Evolutionary conservation across 2,797 vertebrate species (phyloP).

Genomic region (Peromyscus attwateri): DNA sequence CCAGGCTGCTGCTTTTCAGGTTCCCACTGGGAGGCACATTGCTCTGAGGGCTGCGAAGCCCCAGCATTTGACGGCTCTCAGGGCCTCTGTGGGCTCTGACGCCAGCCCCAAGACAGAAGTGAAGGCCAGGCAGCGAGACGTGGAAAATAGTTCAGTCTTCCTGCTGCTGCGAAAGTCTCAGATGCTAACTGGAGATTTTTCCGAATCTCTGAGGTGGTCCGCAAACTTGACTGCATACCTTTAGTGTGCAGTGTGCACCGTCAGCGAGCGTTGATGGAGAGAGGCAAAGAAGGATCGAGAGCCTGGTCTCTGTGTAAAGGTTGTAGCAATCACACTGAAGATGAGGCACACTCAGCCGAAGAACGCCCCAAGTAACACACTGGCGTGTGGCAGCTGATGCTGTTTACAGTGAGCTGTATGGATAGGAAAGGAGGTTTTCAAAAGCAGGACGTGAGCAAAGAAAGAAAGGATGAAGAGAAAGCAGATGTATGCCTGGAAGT

Average conservation of each 20-base stretch:
- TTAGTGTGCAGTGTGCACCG: background rate
- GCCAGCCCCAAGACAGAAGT: background rate
- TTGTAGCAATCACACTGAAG: background rate
- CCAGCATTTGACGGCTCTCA: rapidly evolving
- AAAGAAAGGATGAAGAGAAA: background rate
- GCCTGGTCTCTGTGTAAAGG: background rate
- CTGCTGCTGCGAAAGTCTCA: background rate
- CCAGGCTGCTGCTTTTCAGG: background rate
- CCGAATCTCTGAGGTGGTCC: background rate
- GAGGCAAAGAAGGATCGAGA: background rate
- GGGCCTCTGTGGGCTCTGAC: background rate
- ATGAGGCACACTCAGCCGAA: background rate
- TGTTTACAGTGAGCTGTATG: background rate
- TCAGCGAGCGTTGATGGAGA: background rate
- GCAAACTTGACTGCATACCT: background rate
- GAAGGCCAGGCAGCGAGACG: background rate
- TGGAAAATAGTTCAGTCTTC: background rate
- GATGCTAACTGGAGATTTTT: background rate
- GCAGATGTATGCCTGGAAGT: rapidly evolving
- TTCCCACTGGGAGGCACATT: background rate
- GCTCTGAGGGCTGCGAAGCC: background rate
- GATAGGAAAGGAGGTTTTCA: background rate
- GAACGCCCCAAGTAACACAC: background rate
- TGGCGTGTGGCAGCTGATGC: background rate
- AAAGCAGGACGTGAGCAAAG: background rate